Evolutionary conservation across 2,888 invertebrate species (phyloP), one percentile per base, ranked within the genome.

Genomic region (Tipula confusa): DNA sequence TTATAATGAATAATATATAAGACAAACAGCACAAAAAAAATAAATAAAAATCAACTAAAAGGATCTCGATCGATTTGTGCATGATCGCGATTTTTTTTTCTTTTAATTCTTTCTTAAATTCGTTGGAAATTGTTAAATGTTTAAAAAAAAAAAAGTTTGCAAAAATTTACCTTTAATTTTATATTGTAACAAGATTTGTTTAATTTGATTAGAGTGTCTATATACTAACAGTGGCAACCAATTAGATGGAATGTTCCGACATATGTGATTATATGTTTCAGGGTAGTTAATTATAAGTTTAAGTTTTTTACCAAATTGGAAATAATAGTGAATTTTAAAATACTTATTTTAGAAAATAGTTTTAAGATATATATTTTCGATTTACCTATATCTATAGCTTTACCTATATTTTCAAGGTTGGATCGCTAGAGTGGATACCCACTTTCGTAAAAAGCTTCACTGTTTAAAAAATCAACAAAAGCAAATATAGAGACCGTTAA

Each of bases 11-110:
- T 64, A 64, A 64, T 64, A 33, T n/a, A n/a, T 33, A 64, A 64
- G 64, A 64, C 64, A 64, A 64, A 64, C 64, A 64, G 64, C 64
- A 64, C 64, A 64, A 64, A 64, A 18, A 64, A 64, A 64, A 64
- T 64, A 64, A 64, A 64, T 64, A 64, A 64, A 64, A 64, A 64
- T 64, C 64, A 64, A 64, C 64, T 64, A 64, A 64, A 64, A 64
- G 64, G 64, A 64, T 64, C 64, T 64, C 64, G 64, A 64, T 64
- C 64, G 64, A 64, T 64, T 64, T 64, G 64, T 64, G 64, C 64
- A 64, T 64, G 64, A 64, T 64, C 64, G 64, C 64, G 64, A 64
- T 64, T 64, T 64, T 64, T 64, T 43, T 43, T 43, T 33, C 11
- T 43, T 64, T 7, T 64, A 64, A 24, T 64, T 64, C 64, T 64